Evolutionary conservation across 2,797 vertebrate genomes (phyloP).

Genomic region (Synanceia verrucosa): DNA sequence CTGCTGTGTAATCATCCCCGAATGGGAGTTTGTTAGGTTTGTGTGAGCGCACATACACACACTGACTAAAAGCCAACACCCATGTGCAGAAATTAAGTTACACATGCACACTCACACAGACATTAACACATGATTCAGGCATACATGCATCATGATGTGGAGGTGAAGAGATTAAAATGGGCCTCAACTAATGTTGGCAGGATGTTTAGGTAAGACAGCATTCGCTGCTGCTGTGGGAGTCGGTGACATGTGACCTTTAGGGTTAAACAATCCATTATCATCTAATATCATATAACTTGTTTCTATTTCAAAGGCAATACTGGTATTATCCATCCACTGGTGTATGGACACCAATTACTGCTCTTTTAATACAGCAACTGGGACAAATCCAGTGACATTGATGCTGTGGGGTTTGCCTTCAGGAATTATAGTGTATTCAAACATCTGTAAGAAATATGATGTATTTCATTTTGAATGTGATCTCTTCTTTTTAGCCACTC

Average conservation of each 20-base stretch:
- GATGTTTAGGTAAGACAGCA: slow-evolving; percentile 55
- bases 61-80: slow-evolving; percentile 46
- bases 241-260: slow-evolving; percentile 28
- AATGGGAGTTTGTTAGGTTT: slow-evolving; percentile 62
- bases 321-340: slow-evolving; percentile 25
- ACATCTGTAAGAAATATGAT: not conserved
- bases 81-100: slow-evolving; percentile 45
- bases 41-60: slow-evolving; percentile 32
- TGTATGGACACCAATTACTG: not conserved
- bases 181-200: slow-evolving; percentile 48
- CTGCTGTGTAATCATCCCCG: slow-evolving; percentile 63
- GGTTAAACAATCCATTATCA: slow-evolving; percentile 44
- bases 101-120: slow-evolving; percentile 27
- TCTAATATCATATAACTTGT: slow-evolving; percentile 28
- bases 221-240: slow-evolving; percentile 27
- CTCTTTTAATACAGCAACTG: slow-evolving; percentile 6
- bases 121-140: slow-evolving; percentile 26
- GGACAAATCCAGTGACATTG: not conserved
- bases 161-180: slow-evolving; percentile 59
- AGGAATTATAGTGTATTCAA: not conserved
- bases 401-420: not conserved
- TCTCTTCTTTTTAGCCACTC: not conserved
- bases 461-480: not conserved
- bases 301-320: slow-evolving; percentile 16
- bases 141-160: slow-evolving; percentile 15